These are phyloP conservation scores for Caenorhabditis sp. DNA, from an alignment of 2,888 invertebrate species.

Conservation along the genomic window DNA sequence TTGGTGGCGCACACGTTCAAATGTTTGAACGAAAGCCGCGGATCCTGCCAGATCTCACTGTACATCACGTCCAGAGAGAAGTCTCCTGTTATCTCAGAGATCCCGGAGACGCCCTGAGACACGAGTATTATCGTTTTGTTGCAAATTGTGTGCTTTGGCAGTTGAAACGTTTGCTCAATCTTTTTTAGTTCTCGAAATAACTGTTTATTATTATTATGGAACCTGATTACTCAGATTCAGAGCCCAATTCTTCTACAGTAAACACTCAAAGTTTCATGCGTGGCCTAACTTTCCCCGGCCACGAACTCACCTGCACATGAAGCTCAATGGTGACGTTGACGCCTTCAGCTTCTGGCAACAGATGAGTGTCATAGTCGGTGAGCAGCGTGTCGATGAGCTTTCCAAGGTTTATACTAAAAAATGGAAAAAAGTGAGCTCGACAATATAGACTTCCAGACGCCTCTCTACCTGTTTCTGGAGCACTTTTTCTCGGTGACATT, in stretches of 20 bases:
- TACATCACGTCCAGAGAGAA: constrained; percentile 79
- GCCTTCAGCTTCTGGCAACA: constrained; percentile 78
- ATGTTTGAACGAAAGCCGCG: constrained; percentile 77
- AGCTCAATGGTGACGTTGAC: constrained; percentile 79
- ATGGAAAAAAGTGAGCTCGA: too few relatives aligned
- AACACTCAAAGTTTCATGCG: too few relatives aligned
- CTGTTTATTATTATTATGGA: too few relatives aligned
- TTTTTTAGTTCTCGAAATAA: too few relatives aligned
- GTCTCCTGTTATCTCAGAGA: constrained; percentile 79
- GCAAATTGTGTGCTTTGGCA: too few relatives aligned
- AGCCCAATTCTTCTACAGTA: too few relatives aligned
- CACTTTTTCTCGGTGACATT: constrained; percentile 46
- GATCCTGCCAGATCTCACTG: constrained; percentile 78
- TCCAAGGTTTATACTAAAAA: constrained; percentile 72
- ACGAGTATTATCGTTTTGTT: neutral
- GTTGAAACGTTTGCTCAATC: too few relatives aligned
- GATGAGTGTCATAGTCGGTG: constrained; percentile 77
- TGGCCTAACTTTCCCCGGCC: neutral
- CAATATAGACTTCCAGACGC: neutral
- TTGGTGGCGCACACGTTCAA: constrained; percentile 78
- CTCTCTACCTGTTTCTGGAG: constrained; percentile 50
- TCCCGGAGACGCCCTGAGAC: constrained; percentile 76
- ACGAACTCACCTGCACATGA: constrained; percentile 75
- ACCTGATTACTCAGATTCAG: too few relatives aligned
- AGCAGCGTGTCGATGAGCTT: constrained; percentile 72